Evolutionary conservation across 2,797 vertebrate species (phyloP), one percentile per base, ranked within the genome.

Genomic region (Takifugu ocellatus): DNA sequence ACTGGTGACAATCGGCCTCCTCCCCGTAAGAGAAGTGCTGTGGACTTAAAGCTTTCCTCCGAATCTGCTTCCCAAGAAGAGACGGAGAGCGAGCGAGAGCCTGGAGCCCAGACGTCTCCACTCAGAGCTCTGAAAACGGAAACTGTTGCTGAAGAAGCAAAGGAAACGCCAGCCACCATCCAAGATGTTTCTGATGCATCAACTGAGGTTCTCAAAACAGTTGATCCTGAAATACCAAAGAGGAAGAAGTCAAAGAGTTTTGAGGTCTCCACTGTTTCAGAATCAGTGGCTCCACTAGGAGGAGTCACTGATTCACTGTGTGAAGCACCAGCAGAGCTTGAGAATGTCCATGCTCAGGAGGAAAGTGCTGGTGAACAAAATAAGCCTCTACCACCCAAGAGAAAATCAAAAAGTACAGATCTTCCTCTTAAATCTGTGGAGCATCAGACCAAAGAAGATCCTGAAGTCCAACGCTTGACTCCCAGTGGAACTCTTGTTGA

Each of bases 381-480:
- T 15, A 43, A 66, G 21, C 1, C 74, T 24, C 8, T 25, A 6
- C 71, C 64, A 54, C 70, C 77, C n/a, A 78, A 3, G 31, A 78
- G 69, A 67, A 81, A 66, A 49, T 68, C 78, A 48, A 79, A 79
- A 62, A 59, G 27, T 15, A 5, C 36, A 39, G 52, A 74, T 2
- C 8, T 16, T 33, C 25, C 36, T 45, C 44, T 26, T 21, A 46
- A 69, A 56, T 25, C 2, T 47, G 62, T 47, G 12, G 16, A 3
- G 27, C 27, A 25, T 36, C 59, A 63, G 11, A 51, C 9, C 7
- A 49, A 0, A 5, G 31, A 51, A 25, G 49, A 59, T 12, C 10
- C 21, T 57, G 59, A 65, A 50, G 15, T 1, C 27, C 39, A 46
- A 17, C 27, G 47, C 44, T 58, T 57, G n/a, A 31, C 14, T 54